Conservation (phyloP, 2,888 invertebrate genomes). For the Archips crataeganus region DNA sequence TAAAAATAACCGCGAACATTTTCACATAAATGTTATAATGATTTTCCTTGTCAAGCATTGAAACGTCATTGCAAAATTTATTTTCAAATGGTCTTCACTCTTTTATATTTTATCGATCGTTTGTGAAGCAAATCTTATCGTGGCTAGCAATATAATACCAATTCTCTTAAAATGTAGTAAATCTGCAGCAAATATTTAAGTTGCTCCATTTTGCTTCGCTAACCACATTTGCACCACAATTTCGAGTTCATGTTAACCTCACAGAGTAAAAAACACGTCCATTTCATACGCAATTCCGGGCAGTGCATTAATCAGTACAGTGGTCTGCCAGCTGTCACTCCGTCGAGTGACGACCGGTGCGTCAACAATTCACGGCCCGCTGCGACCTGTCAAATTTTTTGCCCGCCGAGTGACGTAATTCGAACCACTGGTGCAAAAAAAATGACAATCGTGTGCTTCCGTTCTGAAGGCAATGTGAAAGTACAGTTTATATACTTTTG, state of each 20-base stretch:
- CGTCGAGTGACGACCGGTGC: constrained; percentile 41
- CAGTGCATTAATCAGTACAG: constrained; percentile 46
- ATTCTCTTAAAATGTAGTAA: no score
- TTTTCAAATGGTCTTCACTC: neutral
- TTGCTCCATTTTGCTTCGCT: neutral
- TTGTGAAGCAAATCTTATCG: no score
- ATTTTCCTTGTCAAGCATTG: neutral
- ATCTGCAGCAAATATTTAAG: no score
- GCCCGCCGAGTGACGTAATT: constrained; percentile 37
- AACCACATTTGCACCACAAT: neutral
- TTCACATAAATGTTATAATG: neutral
- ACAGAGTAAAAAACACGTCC: constrained; percentile 27
- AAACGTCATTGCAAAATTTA: neutral
- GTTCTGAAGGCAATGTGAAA: constrained; percentile 13
- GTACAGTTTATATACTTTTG: neutral
- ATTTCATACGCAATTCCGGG: constrained; percentile 31
- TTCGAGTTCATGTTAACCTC: constrained; percentile 17
- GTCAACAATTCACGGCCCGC: constrained; percentile 43
- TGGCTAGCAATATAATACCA: no score
- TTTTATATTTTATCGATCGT: no score
- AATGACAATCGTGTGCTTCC: constrained; percentile 30
- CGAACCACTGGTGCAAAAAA: constrained; percentile 42
- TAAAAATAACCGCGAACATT: neutral
- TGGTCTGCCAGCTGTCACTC: constrained; percentile 43
- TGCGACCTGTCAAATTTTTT: constrained; percentile 44